Conservation (phyloP, 2,888 invertebrate genomes). For the Cybosia mesomella region DNA sequence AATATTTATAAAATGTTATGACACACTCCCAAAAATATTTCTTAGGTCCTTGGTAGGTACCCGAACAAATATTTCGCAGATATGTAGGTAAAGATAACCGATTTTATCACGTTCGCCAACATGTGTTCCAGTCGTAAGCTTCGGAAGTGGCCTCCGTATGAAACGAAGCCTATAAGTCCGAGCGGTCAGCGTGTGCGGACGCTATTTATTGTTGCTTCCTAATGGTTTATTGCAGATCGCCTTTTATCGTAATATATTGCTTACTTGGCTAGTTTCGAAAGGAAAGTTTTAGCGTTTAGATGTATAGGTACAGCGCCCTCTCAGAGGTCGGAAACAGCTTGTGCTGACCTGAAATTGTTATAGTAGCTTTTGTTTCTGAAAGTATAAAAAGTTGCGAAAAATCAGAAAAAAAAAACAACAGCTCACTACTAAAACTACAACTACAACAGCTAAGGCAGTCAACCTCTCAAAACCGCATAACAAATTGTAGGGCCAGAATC, state of each 20-base stretch:
- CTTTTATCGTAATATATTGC: conserved; percentile 51
- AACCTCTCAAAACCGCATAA: no score
- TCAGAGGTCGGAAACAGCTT: background rate
- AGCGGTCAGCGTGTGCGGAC: conserved; percentile 45
- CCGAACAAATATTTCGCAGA: conserved; percentile 43
- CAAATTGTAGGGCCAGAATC: no score
- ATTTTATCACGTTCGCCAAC: conserved; percentile 45
- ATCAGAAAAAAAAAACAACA: no score
- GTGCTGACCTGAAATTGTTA: background rate
- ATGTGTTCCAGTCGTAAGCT: conserved; percentile 48
- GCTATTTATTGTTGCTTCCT: conserved; percentile 51
- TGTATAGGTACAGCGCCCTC: conserved; percentile 23
- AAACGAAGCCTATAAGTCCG: conserved; percentile 43
- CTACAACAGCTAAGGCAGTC: no score
- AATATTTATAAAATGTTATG: conserved; percentile 39
- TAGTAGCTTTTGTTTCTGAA: background rate
- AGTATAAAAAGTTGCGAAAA: no score
- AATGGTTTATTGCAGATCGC: conserved; percentile 49
- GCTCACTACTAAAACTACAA: no score
- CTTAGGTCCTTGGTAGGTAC: conserved; percentile 23
- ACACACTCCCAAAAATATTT: conserved; percentile 34
- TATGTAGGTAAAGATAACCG: conserved; percentile 37
- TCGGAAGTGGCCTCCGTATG: conserved; percentile 36
- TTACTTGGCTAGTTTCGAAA: conserved; percentile 40
- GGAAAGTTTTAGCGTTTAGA: conserved; percentile 32